Evolutionary conservation across 2,113 vertebrate genomes (phyloP).

Genomic region (Archilochus colubris): DNA sequence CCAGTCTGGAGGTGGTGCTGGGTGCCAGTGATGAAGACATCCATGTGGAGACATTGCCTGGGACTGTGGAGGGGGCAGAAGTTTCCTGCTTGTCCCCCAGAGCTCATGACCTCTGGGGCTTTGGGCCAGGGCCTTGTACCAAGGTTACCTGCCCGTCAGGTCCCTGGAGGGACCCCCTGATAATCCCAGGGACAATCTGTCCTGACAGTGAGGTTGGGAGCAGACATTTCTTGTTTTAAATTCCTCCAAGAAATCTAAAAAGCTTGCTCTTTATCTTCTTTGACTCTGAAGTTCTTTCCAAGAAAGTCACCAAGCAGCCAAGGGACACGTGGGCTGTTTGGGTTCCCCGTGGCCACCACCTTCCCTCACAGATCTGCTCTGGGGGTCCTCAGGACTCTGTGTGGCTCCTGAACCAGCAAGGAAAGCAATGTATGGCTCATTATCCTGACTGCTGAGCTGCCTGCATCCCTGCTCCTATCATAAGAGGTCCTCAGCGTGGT

Average conservation of each 20-base stretch:
- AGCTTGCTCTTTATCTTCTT: not conserved
- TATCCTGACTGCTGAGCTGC: not conserved
- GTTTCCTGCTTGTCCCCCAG: not conserved
- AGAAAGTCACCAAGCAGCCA: not conserved
- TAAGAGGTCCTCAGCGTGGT: not conserved
- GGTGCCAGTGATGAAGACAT: not conserved
- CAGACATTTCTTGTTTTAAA: not conserved
- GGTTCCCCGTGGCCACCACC: not conserved
- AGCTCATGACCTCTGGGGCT: not conserved
- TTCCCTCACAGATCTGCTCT: fast-evolving
- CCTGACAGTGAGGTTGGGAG: not conserved
- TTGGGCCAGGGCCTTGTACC: not conserved
- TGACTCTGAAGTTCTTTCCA: not conserved
- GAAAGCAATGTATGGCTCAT: not conserved
- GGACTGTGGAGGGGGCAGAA: not conserved
- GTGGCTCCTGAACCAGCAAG: not conserved
- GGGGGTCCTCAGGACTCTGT: not conserved
- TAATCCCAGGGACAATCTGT: not conserved
- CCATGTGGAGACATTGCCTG: not conserved
- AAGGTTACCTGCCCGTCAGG: fast-evolving
- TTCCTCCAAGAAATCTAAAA: not conserved
- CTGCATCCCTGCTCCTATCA: not conserved
- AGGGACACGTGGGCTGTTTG: not conserved
- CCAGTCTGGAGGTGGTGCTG: fast-evolving
- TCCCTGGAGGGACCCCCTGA: not conserved